Evolutionary conservation across 2,888 invertebrate genomes (phyloP), one percentile per base, ranked within the genome.

Genomic region (Iselma pallidipennis): DNA sequence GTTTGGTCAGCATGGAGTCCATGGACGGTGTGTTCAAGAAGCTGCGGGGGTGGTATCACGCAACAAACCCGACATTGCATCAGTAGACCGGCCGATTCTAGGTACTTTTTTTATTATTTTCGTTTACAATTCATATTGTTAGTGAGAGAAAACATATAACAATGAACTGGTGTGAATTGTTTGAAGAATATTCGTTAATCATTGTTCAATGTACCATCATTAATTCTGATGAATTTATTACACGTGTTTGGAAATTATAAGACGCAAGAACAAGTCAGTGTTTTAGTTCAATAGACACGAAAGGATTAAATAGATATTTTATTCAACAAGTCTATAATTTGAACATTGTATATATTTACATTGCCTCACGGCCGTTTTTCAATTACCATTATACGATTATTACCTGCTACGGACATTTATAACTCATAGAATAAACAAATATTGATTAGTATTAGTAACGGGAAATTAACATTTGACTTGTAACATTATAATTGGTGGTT

Each of bases 41-140:
- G 85, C n/a, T 92, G 92, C 77, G 91, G 90, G 0, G 89, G 90
- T 2, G 91, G 91, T 16, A 87, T 92, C 55, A 87, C 90, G 45
- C 87, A 89, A 33, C 91, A 91, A 75, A 86, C 87, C 50, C 82
- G 92, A 53, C 87, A 89, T 69, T 92, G 92, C 73, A 81, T 89
- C 33, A 76, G 66, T 42, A 66, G 76, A 59, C 74, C 76, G 37
- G 74, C 76, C 51, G 77, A 78, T 59, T 67, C 75, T 25, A 76
- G 76, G 77, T 76, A 51, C 55, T 50, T 37, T 14, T 23, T 59
- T 42, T 48, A 23, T 61, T 45, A 6, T 19, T 9, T 9, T 5
- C 12, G 19, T 48, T 12, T 19, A 4, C 14, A 19, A 49, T 4
- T 16, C 12, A 12, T 19, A 23, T 29, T 16, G 25, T 51, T 29